Conservation (phyloP, 2,113 vertebrate genomes). For the Apus apus region DNA sequence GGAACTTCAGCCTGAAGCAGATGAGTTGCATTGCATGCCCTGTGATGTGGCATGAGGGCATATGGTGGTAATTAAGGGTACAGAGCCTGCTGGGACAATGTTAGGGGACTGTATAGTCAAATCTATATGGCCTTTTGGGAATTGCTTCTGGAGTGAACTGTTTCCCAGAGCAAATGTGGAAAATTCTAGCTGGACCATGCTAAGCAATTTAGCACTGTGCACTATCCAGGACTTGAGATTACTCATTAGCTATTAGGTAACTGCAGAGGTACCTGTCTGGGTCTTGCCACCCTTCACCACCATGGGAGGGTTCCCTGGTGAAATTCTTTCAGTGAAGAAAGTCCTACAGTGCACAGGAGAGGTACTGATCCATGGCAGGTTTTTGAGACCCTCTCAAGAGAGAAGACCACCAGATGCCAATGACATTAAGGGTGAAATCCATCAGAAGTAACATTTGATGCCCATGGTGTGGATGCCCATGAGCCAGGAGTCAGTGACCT, state of each 20-base stretch:
- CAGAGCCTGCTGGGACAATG: neutral
- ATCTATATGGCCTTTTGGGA: neutral
- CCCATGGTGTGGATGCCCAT: neutral
- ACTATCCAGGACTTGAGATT: neutral
- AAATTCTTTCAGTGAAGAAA: neutral
- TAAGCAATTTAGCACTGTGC: neutral
- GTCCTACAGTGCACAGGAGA: neutral
- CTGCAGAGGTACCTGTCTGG: neutral
- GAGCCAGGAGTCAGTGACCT: neutral
- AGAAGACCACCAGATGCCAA: neutral
- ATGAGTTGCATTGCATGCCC: neutral
- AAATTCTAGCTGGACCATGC: neutral
- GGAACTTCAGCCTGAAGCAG: neutral
- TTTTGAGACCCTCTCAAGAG: neutral
- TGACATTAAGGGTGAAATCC: neutral
- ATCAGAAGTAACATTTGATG: neutral
- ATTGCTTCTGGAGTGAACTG: neutral
- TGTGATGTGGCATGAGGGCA: neutral
- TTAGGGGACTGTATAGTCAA: neutral
- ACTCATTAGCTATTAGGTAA: neutral
- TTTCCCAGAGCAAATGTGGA: neutral
- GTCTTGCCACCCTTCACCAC: neutral
- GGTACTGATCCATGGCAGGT: neutral
- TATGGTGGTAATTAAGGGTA: neutral
- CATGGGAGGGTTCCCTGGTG: neutral